phyloP scores from a whole-genome alignment of 1,140 invertebrate species.

The Antheraea pernyi region DNA sequence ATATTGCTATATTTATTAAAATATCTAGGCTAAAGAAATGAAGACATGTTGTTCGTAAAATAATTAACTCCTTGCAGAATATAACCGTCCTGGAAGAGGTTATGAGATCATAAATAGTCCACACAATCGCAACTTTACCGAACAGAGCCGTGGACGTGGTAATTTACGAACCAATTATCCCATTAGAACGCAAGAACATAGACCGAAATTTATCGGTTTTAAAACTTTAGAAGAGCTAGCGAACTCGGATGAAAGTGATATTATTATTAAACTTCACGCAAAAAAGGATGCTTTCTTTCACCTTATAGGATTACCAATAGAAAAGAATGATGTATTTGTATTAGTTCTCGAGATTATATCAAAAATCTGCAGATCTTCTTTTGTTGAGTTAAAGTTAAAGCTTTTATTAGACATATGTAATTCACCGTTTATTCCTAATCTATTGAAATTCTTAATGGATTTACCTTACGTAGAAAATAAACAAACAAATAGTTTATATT shows the following conservation, averaged over 20 bases:
- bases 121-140: not conserved
- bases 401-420: slow-evolving; percentile 59
- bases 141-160: not conserved
- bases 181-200: not conserved
- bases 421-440: slow-evolving; percentile 52
- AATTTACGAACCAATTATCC: not conserved
- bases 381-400: slow-evolving; percentile 55
- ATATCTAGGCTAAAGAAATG: too few species aligned
- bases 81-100: not conserved
- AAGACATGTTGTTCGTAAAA: not conserved
- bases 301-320: slow-evolving; percentile 38
- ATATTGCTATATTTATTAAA: too few species aligned
- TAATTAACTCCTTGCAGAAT: not conserved
- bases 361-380: slow-evolving; percentile 56
- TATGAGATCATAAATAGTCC: not conserved
- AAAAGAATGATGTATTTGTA: slow-evolving; percentile 45
- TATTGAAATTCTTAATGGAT: slow-evolving; percentile 55
- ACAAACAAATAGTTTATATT: slow-evolving; percentile 55
- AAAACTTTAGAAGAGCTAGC: slow-evolving; percentile 39
- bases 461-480: slow-evolving; percentile 50
- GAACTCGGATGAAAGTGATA: slow-evolving; percentile 37
- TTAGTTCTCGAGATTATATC: slow-evolving; percentile 53
- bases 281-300: slow-evolving; percentile 42
- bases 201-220: slow-evolving; percentile 27
- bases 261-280: slow-evolving; percentile 47